Percentiles rank a stretch among this genome's conserved stretches.
These are phyloP conservation scores for Dolichopus griseipennis DNA, from an alignment of 2,888 invertebrate species.

Conservation along the genomic window DNA sequence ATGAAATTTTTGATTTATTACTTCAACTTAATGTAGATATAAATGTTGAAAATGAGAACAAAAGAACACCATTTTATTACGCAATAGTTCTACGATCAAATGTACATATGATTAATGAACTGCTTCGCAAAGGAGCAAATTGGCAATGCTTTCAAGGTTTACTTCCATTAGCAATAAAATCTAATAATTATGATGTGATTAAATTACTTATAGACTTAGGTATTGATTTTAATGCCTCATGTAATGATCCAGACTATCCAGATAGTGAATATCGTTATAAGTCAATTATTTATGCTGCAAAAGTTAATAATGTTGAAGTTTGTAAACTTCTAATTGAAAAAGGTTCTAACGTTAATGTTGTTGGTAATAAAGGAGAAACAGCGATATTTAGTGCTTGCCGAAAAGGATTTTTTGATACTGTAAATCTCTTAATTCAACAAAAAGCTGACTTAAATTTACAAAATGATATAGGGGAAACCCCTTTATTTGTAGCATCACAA, in stretches of 20 bases:
- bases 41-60: neutral
- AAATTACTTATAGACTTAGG: neutral
- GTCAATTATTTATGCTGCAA: no score
- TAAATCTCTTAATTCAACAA: neutral
- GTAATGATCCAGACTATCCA: neutral
- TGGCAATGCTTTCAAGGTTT: no score
- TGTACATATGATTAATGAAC: neutral
- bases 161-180: neutral
- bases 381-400: neutral
- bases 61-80: neutral
- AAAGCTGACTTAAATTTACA: neutral
- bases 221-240: neutral
- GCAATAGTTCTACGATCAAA: neutral
- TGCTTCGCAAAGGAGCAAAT: neutral
- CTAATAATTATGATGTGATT: neutral
- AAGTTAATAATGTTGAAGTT: neutral
- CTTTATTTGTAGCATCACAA: neutral
- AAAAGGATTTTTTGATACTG: neutral
- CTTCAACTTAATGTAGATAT: neutral
- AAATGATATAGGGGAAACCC: neutral
- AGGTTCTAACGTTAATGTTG: neutral
- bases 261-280: no score
- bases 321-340: neutral
- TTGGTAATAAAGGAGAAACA: neutral
- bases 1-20: neutral